Evolutionary conservation across 2,888 invertebrate genomes (phyloP), one percentile per base, ranked within the genome.

Genomic region (Zygaena filipendulae): DNA sequence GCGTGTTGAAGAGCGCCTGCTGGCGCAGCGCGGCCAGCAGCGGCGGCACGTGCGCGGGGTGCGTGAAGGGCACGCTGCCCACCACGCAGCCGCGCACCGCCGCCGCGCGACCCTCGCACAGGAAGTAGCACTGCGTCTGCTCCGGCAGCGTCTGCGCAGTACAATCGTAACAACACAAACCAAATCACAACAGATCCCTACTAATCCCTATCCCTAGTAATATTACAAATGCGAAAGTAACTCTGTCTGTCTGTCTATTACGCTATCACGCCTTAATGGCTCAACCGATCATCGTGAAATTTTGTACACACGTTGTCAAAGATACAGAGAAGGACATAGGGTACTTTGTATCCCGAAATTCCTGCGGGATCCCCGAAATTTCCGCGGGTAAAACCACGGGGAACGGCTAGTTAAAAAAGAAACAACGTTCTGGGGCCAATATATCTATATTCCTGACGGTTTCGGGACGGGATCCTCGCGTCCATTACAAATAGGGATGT

Each of bases 121-220:
- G 84, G 66, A 93, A 95, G 67, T 95, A 97, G 56, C 95, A 94
- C 59, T 97, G 97, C 32, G 88, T 89, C 60, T 97, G 96, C 59
- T 95, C 96, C 0, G 96, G 94, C 24, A 97, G 74, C 32, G 88
- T 90, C 92, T 92, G 70, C 1, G 9, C 2, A 16, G n/a, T n/a
- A 25, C 19, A 5, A 5, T 11, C 3, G 4, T n/a, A n/a, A n/a
- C n/a, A n/a, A n/a, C n/a, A n/a, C n/a, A n/a, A n/a, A n/a, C n/a
- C n/a, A 21, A 21, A 21, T 21, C n/a, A n/a, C n/a, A 21, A 3
- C 9, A 10, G 10, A 23, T 12, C 13, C n/a, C n/a, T n/a, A n/a
- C n/a, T n/a, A n/a, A n/a, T n/a, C n/a, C n/a, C 16, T 6, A 16
- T 16, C 16, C 16, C 4, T 16, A 16, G 4, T 16, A 13, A 2